Conservation (phyloP, 2,113 vertebrate species). For the Hucho hucho region DNA sequence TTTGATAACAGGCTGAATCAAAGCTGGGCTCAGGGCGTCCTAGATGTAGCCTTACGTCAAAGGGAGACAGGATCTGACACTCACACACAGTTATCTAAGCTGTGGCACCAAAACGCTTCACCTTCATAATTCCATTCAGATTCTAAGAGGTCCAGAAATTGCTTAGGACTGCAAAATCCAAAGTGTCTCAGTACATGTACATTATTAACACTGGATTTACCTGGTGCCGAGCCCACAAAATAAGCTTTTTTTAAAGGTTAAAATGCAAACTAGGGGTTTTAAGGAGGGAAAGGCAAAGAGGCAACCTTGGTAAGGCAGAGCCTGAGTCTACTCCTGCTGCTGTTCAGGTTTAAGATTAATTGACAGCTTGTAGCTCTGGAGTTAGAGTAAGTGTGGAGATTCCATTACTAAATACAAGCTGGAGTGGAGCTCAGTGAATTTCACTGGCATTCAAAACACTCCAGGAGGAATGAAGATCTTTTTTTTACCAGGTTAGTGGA, state of each 20-base stretch:
- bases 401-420: background rate
- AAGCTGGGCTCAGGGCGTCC: constrained; percentile 53
- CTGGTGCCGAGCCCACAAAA: constrained; percentile 33
- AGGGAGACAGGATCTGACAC: background rate
- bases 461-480: background rate
- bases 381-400: constrained; percentile 24
- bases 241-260: constrained; percentile 48
- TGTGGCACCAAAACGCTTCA: too few relatives aligned
- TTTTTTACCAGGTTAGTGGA: background rate
- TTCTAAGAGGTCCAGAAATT: too few relatives aligned
- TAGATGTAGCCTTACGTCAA: constrained; percentile 29
- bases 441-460: background rate
- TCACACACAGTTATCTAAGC: too few relatives aligned
- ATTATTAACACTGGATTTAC: constrained; percentile 50
- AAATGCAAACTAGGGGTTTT: constrained; percentile 26
- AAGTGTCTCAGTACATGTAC: constrained; percentile 18
- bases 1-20: constrained; percentile 59
- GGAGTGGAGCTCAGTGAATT: background rate
- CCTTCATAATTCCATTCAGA: too few relatives aligned
- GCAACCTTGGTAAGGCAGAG: constrained; percentile 18
- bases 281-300: constrained; percentile 12
- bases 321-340: constrained; percentile 8
- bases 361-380: constrained; percentile 24
- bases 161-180: background rate
- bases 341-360: constrained; percentile 21